Conservation (phyloP, 2,797 vertebrate species). For the Chloroceryle inda region DNA sequence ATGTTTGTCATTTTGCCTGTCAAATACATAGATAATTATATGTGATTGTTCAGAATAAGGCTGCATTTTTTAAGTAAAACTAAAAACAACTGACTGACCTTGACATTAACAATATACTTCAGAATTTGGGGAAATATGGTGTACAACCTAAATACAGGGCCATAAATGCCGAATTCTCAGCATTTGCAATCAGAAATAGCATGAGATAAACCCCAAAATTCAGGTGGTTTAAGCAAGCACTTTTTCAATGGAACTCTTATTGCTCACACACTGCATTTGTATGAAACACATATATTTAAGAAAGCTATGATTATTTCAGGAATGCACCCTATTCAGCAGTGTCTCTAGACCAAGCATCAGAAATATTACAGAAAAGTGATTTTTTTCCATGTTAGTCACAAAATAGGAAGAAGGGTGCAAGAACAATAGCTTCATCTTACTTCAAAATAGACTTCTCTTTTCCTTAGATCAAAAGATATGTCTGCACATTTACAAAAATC, state of each 20-base stretch:
- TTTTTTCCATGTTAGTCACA: neutral
- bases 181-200: too few relatives aligned
- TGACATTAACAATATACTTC: neutral
- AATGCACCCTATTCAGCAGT: too few relatives aligned
- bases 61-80: neutral
- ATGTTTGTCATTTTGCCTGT: neutral
- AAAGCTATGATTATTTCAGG: too few relatives aligned
- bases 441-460: neutral
- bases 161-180: too few relatives aligned
- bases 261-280: too few relatives aligned
- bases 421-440: neutral
- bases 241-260: too few relatives aligned
- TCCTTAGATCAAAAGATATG: neutral
- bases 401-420: neutral
- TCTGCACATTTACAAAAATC: neutral
- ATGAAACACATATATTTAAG: too few relatives aligned
- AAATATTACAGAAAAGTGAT: too few relatives aligned
- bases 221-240: too few relatives aligned
- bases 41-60: neutral
- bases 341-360: too few relatives aligned
- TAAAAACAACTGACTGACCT: neutral
- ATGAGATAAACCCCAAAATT: too few relatives aligned
- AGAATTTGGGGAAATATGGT: neutral
- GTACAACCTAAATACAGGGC: too few relatives aligned
- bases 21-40: neutral